Evolutionary conservation across 2,888 invertebrate genomes (phyloP), one percentile per base, ranked within the genome.

Genomic region (Plusia festucae): DNA sequence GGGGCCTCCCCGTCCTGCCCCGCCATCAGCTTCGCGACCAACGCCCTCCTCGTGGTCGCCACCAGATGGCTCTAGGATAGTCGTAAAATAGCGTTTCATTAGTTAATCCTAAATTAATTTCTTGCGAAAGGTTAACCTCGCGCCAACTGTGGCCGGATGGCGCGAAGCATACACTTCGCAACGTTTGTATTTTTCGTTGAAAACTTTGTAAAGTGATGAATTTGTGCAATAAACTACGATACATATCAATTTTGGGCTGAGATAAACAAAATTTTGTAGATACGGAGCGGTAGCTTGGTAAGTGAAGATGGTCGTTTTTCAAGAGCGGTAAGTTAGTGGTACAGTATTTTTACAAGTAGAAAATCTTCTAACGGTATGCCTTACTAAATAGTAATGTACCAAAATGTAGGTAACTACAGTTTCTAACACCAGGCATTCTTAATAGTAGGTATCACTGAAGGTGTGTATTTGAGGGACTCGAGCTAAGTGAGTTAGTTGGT

Each of bases 181-280:
- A 70, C 67, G 65, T 82, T 82, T 71, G 76, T 86, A 82, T 78
- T 73, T 86, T 89, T 68, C 56, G 84, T 91, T 86, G 60, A 79
- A 86, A 86, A 81, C 75, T 82, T 84, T 65, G 73, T 84, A 86
- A 92, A 82, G 90, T 92, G 87, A 91, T 91, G 91, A 91, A 93
- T 92, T 91, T 92, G 90, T 91, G 91, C 90, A 91, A 90, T 91
- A 91, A 91, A 91, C 85, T 91, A 93, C 93, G 93, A 95, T 93
- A 95, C 94, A 94, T 95, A 95, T 95, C 94, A 95, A 94, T 87
- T 88, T 93, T 90, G 91, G 91, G 93, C 94, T 94, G 92, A n/a
- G n/a, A 92, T 82, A 75, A 82, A 85, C 86, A 86, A 86, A 87
- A 88, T 87, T 85, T 84, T 68, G 82, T 84, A 85, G 84, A 90